A percentile compares a stretch with the other conserved stretches of the same genome.
Conservation (phyloP, 2,888 invertebrate species). For the Drosophila prostipennis region DNA sequence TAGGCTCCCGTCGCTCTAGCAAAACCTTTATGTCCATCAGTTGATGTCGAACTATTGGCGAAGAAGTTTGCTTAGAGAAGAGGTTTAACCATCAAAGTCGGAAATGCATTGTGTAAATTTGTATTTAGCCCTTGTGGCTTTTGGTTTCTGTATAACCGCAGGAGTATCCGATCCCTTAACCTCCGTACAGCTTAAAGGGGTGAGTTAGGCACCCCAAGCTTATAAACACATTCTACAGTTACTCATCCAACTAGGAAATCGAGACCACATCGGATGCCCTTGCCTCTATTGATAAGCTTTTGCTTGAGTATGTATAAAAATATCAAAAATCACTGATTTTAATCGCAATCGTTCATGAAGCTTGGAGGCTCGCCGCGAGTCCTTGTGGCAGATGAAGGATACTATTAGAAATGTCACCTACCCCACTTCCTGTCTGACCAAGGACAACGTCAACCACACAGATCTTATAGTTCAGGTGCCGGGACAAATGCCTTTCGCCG, state of each 20-base stretch:
- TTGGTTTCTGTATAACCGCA: background rate
- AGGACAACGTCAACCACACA: background rate
- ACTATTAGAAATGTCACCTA: background rate
- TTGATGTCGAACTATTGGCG: background rate
- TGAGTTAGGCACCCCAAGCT: background rate
- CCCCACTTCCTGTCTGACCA: slow-evolving; percentile 10
- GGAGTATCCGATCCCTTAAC: background rate
- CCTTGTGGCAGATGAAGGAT: slow-evolving; percentile 3
- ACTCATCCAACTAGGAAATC: background rate
- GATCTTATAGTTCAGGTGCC: slow-evolving; percentile 14
- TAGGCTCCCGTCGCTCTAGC: background rate
- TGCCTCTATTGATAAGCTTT: slow-evolving; percentile 13
- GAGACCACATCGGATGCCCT: slow-evolving; percentile 1
- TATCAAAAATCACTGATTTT: background rate
- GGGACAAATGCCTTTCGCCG: slow-evolving; percentile 5
- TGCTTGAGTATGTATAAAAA: slow-evolving; percentile 14
- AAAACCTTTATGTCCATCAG: background rate
- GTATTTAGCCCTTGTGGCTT: slow-evolving; percentile 9
- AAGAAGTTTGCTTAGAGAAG: background rate
- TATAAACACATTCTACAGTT: background rate
- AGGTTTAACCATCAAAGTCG: background rate
- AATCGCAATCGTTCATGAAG: background rate
- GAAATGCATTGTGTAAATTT: slow-evolving; percentile 1
- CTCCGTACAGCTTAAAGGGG: slow-evolving; percentile 9
- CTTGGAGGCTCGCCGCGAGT: slow-evolving; percentile 16